A percentile compares a stretch with the other conserved stretches of the same genome.
Evolutionary conservation across 2,113 vertebrate species (phyloP).

Genomic region (Asarcornis scutulata): DNA sequence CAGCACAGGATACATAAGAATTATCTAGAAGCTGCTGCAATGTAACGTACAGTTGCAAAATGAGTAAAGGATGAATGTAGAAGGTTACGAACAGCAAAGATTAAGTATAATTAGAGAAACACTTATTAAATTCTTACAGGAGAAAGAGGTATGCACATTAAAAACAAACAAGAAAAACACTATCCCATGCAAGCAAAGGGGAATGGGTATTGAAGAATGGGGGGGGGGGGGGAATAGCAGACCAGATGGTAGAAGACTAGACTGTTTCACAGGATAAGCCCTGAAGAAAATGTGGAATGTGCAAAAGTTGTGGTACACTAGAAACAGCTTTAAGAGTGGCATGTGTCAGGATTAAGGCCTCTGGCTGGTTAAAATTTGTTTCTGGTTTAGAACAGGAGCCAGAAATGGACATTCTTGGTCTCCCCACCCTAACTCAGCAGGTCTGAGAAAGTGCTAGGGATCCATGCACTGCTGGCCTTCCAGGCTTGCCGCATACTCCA

Average conservation of each 20-base stretch:
- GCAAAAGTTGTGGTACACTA: accelerated
- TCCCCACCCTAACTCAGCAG: neutral
- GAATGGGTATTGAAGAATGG: neutral
- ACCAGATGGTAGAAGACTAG: neutral
- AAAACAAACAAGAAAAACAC: neutral
- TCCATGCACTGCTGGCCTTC: too few relatives aligned
- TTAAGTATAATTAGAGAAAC: neutral
- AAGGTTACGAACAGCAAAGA: neutral
- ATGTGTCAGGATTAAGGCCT: neutral
- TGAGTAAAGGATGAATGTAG: neutral
- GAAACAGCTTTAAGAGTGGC: neutral
- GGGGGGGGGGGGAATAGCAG: neutral
- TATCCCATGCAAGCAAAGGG: accelerated
- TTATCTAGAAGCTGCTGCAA: neutral
- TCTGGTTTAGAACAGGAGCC: neutral
- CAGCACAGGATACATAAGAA: neutral
- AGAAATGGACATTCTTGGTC: neutral
- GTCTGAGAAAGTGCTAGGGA: neutral
- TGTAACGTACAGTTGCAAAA: neutral
- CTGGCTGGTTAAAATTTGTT: neutral
- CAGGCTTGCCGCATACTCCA: neutral
- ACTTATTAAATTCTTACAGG: neutral
- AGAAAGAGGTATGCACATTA: neutral
- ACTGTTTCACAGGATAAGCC: neutral
- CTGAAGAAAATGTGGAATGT: neutral